Evolutionary conservation across 1,140 invertebrate species (phyloP).

Genomic region (Drosophila nasuta): DNA sequence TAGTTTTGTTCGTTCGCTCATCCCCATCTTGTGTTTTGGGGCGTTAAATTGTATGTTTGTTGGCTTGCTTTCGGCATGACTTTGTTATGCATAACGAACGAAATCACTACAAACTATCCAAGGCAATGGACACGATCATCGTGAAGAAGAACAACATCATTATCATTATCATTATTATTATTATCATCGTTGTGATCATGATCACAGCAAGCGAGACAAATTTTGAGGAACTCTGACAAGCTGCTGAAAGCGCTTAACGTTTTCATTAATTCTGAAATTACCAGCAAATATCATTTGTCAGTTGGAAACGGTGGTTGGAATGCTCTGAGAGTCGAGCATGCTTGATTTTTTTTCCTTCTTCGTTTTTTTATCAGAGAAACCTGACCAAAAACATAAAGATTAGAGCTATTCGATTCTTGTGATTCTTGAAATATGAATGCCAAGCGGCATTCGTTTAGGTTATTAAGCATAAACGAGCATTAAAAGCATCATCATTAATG

Average conservation of each 20-base stretch:
- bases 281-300: constrained; percentile 47
- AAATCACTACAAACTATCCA: constrained; percentile 46
- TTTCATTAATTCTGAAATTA: constrained; percentile 65
- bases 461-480: constrained; percentile 77
- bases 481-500: constrained; percentile 65
- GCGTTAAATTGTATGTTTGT: constrained; percentile 16
- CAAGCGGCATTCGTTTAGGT: constrained; percentile 71
- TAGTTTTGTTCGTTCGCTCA: not conserved
- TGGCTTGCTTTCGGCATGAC: constrained; percentile 22
- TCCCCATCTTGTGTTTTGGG: constrained; percentile 15
- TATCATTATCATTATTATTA: constrained; percentile 6
- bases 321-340: not conserved
- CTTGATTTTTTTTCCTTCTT: not conserved
- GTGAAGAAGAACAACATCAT: constrained; percentile 11
- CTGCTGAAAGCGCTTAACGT: constrained; percentile 75
- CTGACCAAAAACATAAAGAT: constrained; percentile 20
- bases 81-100: constrained; percentile 50
- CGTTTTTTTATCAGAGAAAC: not conserved
- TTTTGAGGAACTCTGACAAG: constrained; percentile 55
- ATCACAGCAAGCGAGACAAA: constrained; percentile 19
- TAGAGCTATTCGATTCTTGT: constrained; percentile 8
- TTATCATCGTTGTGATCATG: constrained; percentile 10
- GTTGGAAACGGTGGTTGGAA: constrained; percentile 2
- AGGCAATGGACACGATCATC: constrained; percentile 57
- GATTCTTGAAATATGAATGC: constrained; percentile 65